Conservation (phyloP, 2,888 invertebrate genomes). For the Morpho achilles region DNA sequence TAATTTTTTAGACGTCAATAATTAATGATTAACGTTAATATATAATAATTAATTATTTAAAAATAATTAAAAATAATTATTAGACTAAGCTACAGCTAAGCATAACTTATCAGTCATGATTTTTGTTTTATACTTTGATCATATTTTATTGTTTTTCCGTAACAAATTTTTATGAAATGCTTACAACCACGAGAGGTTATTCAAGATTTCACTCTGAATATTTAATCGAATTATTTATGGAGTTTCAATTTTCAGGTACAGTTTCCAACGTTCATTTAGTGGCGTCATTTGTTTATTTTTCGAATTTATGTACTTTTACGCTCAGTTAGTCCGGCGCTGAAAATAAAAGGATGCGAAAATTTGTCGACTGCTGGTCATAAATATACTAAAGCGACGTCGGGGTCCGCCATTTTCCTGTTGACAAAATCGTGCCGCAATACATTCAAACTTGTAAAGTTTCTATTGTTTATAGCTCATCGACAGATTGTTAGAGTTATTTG, state of each 20-base stretch:
- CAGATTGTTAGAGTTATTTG: constrained; percentile 41
- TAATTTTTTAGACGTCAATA: no score
- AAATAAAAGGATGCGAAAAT: constrained; percentile 69
- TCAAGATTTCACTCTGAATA: constrained; percentile 1
- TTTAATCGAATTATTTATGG: constrained; percentile 18
- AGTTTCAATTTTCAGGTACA: constrained; percentile 29
- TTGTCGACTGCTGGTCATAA: constrained; percentile 68
- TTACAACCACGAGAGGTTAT: no score
- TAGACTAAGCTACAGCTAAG: no score
- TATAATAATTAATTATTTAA: no score
- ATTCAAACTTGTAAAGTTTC: constrained; percentile 71
- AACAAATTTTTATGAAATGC: neutral
- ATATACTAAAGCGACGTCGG: constrained; percentile 64
- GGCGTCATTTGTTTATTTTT: constrained; percentile 46
- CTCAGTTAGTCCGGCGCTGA: constrained; percentile 53
- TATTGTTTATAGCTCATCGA: constrained; percentile 59
- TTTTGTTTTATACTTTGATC: no score
- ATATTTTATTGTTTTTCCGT: neutral
- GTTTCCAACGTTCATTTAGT: constrained; percentile 30
- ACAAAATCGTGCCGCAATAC: constrained; percentile 72
- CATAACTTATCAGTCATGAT: no score
- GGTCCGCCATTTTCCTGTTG: constrained; percentile 76
- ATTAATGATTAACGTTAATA: no score
- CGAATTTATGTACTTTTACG: constrained; percentile 59
- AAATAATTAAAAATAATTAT: no score